These are phyloP conservation scores for Masnerella sp. DNA, from an alignment of 2,888 invertebrate species.

Conservation along the genomic window DNA sequence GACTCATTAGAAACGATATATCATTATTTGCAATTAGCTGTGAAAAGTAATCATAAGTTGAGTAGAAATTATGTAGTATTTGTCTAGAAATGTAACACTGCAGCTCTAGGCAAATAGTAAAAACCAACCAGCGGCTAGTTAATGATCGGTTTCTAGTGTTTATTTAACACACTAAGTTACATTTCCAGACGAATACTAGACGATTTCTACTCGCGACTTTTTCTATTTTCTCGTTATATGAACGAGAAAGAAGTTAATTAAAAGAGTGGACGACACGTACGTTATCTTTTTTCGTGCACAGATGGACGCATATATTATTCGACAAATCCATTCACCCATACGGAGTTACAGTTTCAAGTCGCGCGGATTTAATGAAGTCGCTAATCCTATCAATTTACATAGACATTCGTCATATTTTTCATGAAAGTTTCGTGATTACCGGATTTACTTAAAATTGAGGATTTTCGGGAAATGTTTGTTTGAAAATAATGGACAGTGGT, in stretches of 20 bases:
- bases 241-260: background rate
- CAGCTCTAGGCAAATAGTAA: constrained; percentile 12
- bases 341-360: background rate
- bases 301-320: background rate
- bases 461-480: no score
- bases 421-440: no score
- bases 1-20: background rate
- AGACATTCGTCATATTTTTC: no score
- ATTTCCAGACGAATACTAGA: constrained; percentile 14
- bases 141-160: constrained; percentile 16
- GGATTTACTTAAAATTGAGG: no score
- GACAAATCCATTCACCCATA: background rate
- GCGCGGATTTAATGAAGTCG: background rate
- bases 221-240: background rate
- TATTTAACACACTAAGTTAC: constrained; percentile 4
- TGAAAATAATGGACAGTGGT: no score
- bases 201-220: constrained; percentile 10
- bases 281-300: background rate
- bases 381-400: constrained; percentile 17
- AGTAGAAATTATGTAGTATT: constrained; percentile 15
- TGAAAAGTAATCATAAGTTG: constrained; percentile 11
- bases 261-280: background rate
- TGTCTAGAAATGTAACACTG: constrained; percentile 17
- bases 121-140: constrained; percentile 2
- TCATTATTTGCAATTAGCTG: constrained; percentile 10